A percentile compares a stretch with the other conserved stretches of the same genome.
These are phyloP conservation scores for Archips crataeganus DNA, from an alignment of 2,888 invertebrate genomes.

Conservation along the genomic window DNA sequence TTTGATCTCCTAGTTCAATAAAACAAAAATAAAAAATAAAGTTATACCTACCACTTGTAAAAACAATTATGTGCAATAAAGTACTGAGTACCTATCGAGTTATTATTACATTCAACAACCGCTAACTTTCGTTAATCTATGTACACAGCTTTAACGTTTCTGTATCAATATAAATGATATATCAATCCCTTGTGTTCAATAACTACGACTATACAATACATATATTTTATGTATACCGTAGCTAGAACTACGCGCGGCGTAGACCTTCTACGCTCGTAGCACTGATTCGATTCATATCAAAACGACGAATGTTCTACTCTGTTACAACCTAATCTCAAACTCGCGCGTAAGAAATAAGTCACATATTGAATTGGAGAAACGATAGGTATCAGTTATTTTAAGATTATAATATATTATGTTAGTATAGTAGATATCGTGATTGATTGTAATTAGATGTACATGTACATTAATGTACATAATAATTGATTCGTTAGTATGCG, in stretches of 20 bases:
- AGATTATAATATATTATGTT: not conserved
- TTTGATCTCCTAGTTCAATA: too few relatives aligned
- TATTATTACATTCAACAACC: not conserved
- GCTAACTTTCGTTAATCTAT: not conserved
- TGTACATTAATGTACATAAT: not conserved
- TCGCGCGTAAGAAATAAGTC: not conserved
- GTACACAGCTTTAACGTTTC: not conserved
- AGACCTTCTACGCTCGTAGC: slow-evolving; percentile 9
- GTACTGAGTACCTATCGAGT: not conserved
- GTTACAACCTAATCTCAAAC: not conserved
- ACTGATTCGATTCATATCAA: not conserved
- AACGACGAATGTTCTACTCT: not conserved
- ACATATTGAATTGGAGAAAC: not conserved
- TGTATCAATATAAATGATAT: not conserved
- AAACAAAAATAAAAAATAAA: too few relatives aligned
- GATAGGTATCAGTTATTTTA: not conserved
- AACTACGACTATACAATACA: not conserved
- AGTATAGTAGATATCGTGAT: slow-evolving; percentile 1
- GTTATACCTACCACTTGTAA: too few relatives aligned
- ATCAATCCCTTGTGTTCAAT: not conserved
- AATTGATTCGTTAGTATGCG: not conserved
- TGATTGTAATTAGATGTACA: slow-evolving; percentile 6
- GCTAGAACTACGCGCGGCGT: not conserved
- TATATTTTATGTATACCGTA: not conserved
- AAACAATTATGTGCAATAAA: too few relatives aligned